Conservation (phyloP, 2,797 vertebrate genomes). For the Heliangelus exortis region DNA sequence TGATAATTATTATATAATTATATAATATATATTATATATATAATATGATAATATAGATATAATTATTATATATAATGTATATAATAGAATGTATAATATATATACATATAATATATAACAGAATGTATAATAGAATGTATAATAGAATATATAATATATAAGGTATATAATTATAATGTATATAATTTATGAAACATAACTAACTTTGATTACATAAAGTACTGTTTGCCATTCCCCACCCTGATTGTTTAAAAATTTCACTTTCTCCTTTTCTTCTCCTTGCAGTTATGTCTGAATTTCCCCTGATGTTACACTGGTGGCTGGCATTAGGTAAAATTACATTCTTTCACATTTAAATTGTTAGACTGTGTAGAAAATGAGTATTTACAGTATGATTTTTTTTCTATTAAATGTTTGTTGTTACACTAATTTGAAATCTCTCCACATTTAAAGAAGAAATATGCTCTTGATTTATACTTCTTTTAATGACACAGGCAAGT, state of each 20-base stretch:
- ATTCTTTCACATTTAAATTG: background rate
- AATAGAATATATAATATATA: too few species aligned
- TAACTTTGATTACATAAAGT: background rate
- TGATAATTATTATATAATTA: too few species aligned
- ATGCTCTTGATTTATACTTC: background rate
- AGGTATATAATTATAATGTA: background rate
- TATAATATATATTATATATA: too few species aligned
- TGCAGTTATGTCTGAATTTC: slow-evolving; percentile 90
- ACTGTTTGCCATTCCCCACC: background rate
- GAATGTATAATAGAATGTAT: too few species aligned
- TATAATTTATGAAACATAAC: background rate
- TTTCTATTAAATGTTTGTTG: background rate
- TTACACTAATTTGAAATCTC: background rate
- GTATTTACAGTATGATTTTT: background rate
- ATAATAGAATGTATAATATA: too few species aligned
- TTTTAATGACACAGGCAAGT: background rate
- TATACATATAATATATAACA: too few species aligned
- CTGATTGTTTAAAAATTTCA: background rate
- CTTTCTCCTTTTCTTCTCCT: slow-evolving; percentile 34
- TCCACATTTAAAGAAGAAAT: background rate
- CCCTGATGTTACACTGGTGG: slow-evolving; percentile 89
- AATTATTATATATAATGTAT: too few species aligned
- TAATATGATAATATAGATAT: too few species aligned
- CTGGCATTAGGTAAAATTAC: slow-evolving; percentile 84
- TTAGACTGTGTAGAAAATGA: background rate